Base-by-base conservation (phyloP, 1,140 invertebrate species). In the Drosophila virilis region DNA sequence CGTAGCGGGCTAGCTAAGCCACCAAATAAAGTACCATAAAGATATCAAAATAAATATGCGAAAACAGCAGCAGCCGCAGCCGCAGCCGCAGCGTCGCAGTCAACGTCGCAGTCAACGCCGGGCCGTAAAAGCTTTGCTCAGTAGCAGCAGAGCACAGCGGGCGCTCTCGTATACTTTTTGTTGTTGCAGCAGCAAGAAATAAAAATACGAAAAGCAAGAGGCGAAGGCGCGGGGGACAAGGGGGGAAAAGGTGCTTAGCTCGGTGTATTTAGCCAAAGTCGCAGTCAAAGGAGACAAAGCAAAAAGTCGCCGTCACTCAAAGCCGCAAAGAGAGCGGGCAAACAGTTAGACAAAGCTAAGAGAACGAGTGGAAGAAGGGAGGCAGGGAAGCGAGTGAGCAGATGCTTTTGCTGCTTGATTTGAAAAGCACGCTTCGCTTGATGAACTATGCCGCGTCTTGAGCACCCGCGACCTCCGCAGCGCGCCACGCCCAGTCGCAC, bases 1-100 rank as follows among this genome's bases (percentile, higher is more conserved):
- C 62, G 45, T 65, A 52, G 54, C 69, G 52, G 69, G 68, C 60
- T 51, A 62, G 67, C 72, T 72, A 72, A 72, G 74, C 81, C 74
- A 77, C 73, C 73, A 80, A 84, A 84, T 85, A 85, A 84, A 85
- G 81, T 74, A 74, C 74, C 81, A 84, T 84, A 85, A 84, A 85
- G 77, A 86, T 85, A 81, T 85, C 82, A 85, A 85, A 85, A 84
- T 84, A 84, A 80, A 84, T 80, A 84, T 77, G 57, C 55, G 65
- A 74, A 60, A 52, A 71, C 57, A 46, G 57, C 57, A 59, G 58
- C 43, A 43, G 52, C 38, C 9, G 33, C 35, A 57, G n/a, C 42
- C 45, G 9, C n/a, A n/a, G n/a, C n/a, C n/a, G n/a, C n/a, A n/a
- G n/a, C n/a, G n/a, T n/a, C n/a, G n/a, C 35, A 43, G 52, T 32